Conservation (phyloP, 1,140 invertebrate genomes). For the Spodoptera litura region DNA sequence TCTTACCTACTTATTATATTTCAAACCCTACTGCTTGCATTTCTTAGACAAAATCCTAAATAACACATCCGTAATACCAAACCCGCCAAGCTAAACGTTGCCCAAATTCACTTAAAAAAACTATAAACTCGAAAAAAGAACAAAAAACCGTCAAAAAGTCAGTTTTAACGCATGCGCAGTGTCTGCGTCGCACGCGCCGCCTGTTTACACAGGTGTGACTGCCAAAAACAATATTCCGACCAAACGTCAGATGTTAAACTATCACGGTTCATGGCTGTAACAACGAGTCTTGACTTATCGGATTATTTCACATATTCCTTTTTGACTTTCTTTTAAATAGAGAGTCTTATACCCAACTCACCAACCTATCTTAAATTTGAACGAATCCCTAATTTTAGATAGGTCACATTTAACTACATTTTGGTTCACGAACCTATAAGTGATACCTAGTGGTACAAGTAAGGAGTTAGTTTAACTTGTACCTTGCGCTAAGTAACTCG, state of each 20-base stretch:
- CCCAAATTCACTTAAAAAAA: background rate
- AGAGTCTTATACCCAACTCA: too few species aligned
- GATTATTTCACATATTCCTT: background rate
- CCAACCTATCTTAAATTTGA: too few species aligned
- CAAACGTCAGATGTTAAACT: background rate
- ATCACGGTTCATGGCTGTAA: too few species aligned
- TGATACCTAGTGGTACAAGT: too few species aligned
- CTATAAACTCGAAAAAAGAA: background rate
- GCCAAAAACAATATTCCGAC: conserved; percentile 36
- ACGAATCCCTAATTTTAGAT: too few species aligned
- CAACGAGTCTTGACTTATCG: background rate
- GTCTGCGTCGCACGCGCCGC: conserved; percentile 37
- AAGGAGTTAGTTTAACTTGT: too few species aligned
- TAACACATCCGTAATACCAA: background rate
- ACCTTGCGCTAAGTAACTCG: too few species aligned
- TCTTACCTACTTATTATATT: too few species aligned
- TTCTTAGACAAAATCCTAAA: background rate
- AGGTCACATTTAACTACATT: too few species aligned
- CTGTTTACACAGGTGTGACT: conserved; percentile 40
- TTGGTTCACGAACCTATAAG: too few species aligned
- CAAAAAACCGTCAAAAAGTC: background rate
- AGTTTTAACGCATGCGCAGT: conserved; percentile 1
- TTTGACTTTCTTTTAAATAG: too few species aligned
- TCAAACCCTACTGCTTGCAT: background rate
- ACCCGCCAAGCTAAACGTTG: too few species aligned